Percentiles rank a stretch among this genome's conserved stretches.
phyloP scores from a whole-genome alignment of 2,797 vertebrate genomes.

The Oryzias dopingdopingensis region DNA sequence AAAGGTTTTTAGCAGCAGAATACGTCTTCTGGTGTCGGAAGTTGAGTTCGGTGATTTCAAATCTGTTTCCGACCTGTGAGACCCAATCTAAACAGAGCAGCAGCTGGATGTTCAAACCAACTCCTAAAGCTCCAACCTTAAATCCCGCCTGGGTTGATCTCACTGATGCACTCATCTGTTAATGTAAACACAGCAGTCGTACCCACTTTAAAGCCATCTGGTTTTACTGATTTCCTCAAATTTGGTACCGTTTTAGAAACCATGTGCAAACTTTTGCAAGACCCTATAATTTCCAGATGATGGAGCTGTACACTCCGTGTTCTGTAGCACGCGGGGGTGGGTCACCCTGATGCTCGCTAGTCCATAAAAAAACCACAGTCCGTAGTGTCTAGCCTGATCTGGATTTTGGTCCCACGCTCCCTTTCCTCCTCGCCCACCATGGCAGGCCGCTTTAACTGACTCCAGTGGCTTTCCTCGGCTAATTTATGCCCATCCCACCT shows the following conservation, averaged over 20 bases:
- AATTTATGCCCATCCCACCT: conserved; percentile 64
- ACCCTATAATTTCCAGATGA: conserved; percentile 48
- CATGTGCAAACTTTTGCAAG: conserved; percentile 19
- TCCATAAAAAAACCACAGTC: conserved; percentile 63
- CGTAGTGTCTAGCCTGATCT: conserved; percentile 35
- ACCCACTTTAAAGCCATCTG: not conserved
- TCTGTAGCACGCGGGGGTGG: conserved; percentile 30
- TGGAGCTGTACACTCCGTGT: conserved; percentile 39
- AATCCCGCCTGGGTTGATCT: not conserved
- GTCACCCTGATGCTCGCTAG: conserved; percentile 38
- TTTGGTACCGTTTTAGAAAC: conserved; percentile 19
- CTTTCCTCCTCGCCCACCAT: conserved; percentile 48
- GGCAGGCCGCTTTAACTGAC: conserved; percentile 32
- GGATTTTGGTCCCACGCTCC: conserved; percentile 50
- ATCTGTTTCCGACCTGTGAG: too few species aligned
- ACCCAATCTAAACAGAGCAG: too few species aligned
- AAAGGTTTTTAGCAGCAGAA: too few species aligned
- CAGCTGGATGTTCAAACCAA: too few species aligned
- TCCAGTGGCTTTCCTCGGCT: conserved; percentile 43
- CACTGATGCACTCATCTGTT: not conserved
- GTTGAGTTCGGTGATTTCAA: too few species aligned
- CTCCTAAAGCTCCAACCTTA: not conserved
- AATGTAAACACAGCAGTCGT: not conserved
- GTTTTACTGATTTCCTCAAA: conserved; percentile 25
- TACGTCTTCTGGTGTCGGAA: too few species aligned